These are phyloP conservation scores for Acleris laterana DNA, from an alignment of 2,888 invertebrate genomes.

Conservation along the genomic window DNA sequence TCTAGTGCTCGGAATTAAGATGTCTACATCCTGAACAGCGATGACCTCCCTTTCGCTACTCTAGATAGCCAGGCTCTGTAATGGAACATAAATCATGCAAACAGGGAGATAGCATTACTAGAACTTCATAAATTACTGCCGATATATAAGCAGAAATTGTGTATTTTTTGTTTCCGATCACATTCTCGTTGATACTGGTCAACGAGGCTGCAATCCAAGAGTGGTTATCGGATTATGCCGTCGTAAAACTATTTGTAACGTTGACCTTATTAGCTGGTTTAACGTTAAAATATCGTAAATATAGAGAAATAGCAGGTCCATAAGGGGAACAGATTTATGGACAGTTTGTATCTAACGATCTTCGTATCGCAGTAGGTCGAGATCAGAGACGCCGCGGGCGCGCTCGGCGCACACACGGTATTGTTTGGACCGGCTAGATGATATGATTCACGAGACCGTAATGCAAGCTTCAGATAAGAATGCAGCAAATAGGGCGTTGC, in stretches of 20 bases:
- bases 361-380: conserved; percentile 65
- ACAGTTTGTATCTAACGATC: conserved; percentile 69
- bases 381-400: conserved; percentile 73
- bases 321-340: conserved; percentile 77
- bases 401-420: conserved; percentile 74
- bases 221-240: conserved; percentile 20
- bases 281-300: conserved; percentile 70
- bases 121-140: conserved; percentile 46
- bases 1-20: conserved; percentile 64
- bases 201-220: conserved; percentile 18
- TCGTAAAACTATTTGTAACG: conserved; percentile 39
- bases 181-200: conserved; percentile 26
- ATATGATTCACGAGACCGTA: conserved; percentile 74
- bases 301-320: conserved; percentile 71
- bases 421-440: conserved; percentile 70
- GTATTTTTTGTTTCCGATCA: conserved; percentile 11
- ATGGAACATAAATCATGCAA: conserved; percentile 60
- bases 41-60: conserved; percentile 60
- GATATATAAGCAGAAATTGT: conserved; percentile 37
- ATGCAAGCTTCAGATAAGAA: conserved; percentile 75
- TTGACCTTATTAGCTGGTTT: conserved; percentile 70
- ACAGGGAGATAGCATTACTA: conserved; percentile 49
- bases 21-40: conserved; percentile 66
- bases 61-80: conserved; percentile 56
- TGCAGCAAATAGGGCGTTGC: conserved; percentile 78